Evolutionary conservation across 2,113 vertebrate species (phyloP).

Genomic region (Tauraco erythrolophus): DNA sequence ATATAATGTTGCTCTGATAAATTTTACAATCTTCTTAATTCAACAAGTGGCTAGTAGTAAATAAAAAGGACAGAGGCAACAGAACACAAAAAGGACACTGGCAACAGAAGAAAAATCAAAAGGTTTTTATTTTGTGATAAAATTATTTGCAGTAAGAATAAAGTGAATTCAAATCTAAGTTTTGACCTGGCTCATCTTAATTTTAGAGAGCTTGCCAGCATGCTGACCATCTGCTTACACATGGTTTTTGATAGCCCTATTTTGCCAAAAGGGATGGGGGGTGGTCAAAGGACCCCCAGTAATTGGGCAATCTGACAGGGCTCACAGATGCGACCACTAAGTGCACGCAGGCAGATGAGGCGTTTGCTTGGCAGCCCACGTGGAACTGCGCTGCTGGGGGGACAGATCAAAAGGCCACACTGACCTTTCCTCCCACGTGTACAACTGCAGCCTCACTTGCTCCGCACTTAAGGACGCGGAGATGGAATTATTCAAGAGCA

Average conservation of each 20-base stretch:
- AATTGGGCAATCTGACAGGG: background rate
- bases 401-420: conserved; percentile 8
- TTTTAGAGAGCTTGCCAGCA: background rate
- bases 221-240: conserved; percentile 20
- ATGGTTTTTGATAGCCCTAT: background rate
- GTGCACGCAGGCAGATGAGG: background rate
- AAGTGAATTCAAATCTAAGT: conserved; percentile 30
- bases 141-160: conserved; percentile 36
- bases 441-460: background rate
- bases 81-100: conserved; percentile 19
- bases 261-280: background rate
- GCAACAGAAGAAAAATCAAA: conserved; percentile 25
- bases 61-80: conserved; percentile 21
- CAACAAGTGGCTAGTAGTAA: conserved; percentile 11
- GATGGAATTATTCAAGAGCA: conserved; percentile 16
- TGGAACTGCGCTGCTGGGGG: background rate
- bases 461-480: background rate
- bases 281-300: background rate
- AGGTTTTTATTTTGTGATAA: conserved; percentile 10
- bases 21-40: conserved; percentile 61
- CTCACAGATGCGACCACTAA: conserved; percentile 26
- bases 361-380: background rate
- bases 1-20: conserved; percentile 51
- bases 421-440: conserved; percentile 31
- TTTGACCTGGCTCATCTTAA: background rate